phyloP scores from a whole-genome alignment of 2,888 invertebrate species.

The Napeogenes inachia region DNA sequence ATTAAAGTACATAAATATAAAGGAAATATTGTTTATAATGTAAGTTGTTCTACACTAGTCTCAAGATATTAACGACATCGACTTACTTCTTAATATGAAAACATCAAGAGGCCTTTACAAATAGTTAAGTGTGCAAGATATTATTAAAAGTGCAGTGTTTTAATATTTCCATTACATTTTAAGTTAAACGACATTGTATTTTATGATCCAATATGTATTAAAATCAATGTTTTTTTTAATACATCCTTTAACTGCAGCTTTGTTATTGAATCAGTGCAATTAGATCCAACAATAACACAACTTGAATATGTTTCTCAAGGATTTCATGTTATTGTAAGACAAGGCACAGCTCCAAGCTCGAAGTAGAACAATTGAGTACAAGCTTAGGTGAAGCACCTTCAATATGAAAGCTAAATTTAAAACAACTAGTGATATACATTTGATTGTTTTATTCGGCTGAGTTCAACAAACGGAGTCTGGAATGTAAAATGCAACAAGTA shows the following conservation, averaged over 20 bases:
- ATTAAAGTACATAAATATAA: conserved; percentile 39
- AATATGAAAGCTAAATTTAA: too few relatives aligned
- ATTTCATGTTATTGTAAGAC: neutral
- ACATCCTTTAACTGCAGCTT: neutral
- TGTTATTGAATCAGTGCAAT: neutral
- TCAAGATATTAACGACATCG: conserved; percentile 16
- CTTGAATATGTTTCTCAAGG: neutral
- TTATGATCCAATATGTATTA: neutral
- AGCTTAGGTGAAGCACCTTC: too few relatives aligned
- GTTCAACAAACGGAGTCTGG: conserved; percentile 22
- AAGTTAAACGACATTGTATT: conserved; percentile 14
- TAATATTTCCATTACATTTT: conserved; percentile 17
- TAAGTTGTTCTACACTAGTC: conserved; percentile 38
- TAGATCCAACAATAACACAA: neutral
- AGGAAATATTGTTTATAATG: conserved; percentile 51
- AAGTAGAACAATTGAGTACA: too few relatives aligned
- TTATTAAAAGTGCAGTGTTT: conserved; percentile 18
- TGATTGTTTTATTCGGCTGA: conserved; percentile 10
- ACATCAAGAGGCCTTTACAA: conserved; percentile 14
- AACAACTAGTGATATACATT: neutral
- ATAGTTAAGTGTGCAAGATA: conserved; percentile 17
- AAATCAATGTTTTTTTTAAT: neutral
- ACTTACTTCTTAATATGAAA: conserved; percentile 15
- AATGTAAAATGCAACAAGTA: conserved; percentile 36
- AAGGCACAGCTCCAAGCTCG: neutral